Conservation (phyloP, 2,113 vertebrate genomes). For the Mionectes macconnelli region DNA sequence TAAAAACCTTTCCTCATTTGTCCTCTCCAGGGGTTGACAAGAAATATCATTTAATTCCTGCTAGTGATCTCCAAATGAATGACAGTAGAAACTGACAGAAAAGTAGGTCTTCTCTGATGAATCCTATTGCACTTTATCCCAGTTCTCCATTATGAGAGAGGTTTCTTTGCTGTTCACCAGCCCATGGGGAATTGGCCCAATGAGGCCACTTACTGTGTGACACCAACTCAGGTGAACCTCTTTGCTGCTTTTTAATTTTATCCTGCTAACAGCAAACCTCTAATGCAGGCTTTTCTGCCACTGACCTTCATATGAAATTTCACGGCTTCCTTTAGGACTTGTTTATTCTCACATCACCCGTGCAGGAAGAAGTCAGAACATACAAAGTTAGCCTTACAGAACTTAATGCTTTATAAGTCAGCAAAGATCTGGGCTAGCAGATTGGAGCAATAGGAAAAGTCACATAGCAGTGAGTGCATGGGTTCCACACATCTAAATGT, state of each 20-base stretch:
- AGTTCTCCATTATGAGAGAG: neutral
- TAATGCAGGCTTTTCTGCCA: neutral
- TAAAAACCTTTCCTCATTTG: neutral
- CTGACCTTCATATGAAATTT: neutral
- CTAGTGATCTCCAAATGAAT: neutral
- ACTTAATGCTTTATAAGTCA: neutral
- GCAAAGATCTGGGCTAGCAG: neutral
- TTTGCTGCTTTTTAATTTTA: neutral
- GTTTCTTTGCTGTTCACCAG: neutral
- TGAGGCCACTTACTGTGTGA: neutral
- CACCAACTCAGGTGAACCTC: neutral
- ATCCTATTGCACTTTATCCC: neutral
- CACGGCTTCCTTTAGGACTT: neutral
- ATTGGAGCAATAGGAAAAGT: neutral
- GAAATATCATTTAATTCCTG: neutral
- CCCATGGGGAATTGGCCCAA: neutral
- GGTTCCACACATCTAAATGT: neutral
- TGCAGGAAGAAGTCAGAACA: neutral
- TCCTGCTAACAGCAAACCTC: neutral
- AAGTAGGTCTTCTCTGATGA: neutral
- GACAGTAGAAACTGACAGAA: neutral
- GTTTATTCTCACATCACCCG: neutral
- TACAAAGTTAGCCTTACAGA: neutral
- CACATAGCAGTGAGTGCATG: rapidly evolving
- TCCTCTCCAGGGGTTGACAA: neutral